Evolutionary conservation across 2,797 vertebrate genomes (phyloP).

Genomic region (Lithobates sylvaticus): DNA sequence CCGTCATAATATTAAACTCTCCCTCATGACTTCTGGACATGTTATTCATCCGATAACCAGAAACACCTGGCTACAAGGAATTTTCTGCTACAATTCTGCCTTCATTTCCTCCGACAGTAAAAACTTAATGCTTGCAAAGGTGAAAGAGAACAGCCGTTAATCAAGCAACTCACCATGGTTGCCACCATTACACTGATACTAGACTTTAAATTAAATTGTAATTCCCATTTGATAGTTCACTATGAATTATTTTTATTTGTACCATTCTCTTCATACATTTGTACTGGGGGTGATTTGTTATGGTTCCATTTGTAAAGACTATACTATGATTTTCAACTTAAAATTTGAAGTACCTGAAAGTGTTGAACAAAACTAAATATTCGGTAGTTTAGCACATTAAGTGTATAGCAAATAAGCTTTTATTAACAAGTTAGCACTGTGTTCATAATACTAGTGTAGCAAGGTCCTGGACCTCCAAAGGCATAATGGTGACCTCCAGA

Average conservation of each 20-base stretch:
- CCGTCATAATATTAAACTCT: conserved; percentile 70
- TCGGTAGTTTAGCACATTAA: not conserved
- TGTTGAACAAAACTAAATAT: conserved; percentile 6
- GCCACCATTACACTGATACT: conserved; percentile 75
- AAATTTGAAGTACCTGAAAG: conserved; percentile 63
- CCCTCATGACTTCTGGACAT: conserved; percentile 65
- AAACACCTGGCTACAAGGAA: conserved; percentile 86
- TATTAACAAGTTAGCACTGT: not conserved
- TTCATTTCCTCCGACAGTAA: conserved; percentile 87
- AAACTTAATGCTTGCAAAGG: conserved; percentile 79
- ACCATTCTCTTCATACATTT: conserved; percentile 67
- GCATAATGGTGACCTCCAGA: too few species aligned
- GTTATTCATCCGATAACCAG: conserved; percentile 78
- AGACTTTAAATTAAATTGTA: conserved; percentile 85
- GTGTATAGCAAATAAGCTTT: not conserved
- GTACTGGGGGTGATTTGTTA: conserved; percentile 67
- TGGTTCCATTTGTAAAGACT: conserved; percentile 71
- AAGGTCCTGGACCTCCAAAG: too few species aligned
- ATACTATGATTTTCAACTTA: conserved; percentile 31
- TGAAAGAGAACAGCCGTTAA: conserved; percentile 84
- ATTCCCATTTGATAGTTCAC: conserved; percentile 81
- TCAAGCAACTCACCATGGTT: conserved; percentile 80
- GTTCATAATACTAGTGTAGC: not conserved
- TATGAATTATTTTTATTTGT: conserved; percentile 72
- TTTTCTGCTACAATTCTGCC: conserved; percentile 85